These are phyloP conservation scores for Eueides isabella DNA, from an alignment of 1,140 invertebrate genomes.

Conservation along the genomic window DNA sequence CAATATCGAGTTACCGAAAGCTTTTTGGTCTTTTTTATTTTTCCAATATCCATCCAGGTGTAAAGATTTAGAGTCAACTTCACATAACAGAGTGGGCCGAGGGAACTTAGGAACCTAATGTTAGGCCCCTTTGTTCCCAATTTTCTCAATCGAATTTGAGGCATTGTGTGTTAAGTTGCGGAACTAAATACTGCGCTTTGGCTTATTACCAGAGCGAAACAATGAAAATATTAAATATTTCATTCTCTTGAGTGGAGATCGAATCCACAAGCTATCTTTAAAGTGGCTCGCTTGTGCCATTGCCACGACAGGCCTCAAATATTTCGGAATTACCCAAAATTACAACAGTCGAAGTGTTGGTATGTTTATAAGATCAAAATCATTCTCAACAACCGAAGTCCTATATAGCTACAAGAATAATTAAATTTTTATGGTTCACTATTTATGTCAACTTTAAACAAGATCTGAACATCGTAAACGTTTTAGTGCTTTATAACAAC, in stretches of 20 bases:
- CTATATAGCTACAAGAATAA: conserved; percentile 13
- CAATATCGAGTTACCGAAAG: conserved; percentile 64
- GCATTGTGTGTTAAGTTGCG: too few relatives aligned
- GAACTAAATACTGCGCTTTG: too few relatives aligned
- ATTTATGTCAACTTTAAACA: conserved; percentile 27
- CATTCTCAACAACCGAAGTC: not conserved
- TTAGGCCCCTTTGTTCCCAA: too few relatives aligned
- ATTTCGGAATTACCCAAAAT: conserved; percentile 17
- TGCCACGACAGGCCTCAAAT: too few relatives aligned
- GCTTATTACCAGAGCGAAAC: too few relatives aligned
- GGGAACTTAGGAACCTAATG: too few relatives aligned
- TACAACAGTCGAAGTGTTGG: not conserved
- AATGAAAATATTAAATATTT: too few relatives aligned
- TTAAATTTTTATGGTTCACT: conserved; percentile 28
- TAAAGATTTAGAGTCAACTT: conserved; percentile 31
- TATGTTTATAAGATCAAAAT: conserved; percentile 33
- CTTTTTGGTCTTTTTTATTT: conserved; percentile 22
- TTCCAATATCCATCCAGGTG: conserved; percentile 38
- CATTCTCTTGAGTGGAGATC: too few relatives aligned
- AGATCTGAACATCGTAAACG: conserved; percentile 27
- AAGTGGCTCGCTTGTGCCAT: too few relatives aligned
- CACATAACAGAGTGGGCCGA: too few relatives aligned
- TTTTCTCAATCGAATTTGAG: too few relatives aligned
- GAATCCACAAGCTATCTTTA: too few relatives aligned
- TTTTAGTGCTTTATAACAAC: conserved; percentile 36